Percentiles rank a stretch among this genome's conserved stretches.
phyloP scores from a whole-genome alignment of 2,888 invertebrate species.

The Drosophila atripex region DNA sequence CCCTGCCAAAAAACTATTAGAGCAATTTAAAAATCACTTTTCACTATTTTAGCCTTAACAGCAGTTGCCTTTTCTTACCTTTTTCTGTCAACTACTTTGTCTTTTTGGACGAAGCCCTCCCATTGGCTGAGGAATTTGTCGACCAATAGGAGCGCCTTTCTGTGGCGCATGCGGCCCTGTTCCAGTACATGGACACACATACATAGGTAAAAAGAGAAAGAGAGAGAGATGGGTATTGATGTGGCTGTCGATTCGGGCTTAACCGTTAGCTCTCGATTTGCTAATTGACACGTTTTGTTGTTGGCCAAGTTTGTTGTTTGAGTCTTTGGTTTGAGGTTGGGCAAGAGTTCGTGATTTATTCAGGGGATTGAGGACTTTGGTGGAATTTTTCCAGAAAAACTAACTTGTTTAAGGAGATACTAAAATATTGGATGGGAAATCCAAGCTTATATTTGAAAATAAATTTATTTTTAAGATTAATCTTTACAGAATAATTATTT shows the following conservation, averaged over 20 bases:
- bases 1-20: conserved; percentile 59
- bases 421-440: neutral
- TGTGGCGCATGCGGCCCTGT: conserved; percentile 62
- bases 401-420: neutral
- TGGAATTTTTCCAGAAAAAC: neutral
- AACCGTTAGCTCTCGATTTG: conserved; percentile 39
- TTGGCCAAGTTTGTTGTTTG: conserved; percentile 66
- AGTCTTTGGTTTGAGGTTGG: conserved; percentile 73
- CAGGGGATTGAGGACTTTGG: neutral
- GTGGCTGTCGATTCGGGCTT: conserved; percentile 36
- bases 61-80: conserved; percentile 6
- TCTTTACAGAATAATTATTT: neutral
- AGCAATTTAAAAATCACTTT: conserved; percentile 76
- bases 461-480: neutral
- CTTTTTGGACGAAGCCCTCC: conserved; percentile 5
- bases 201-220: conserved; percentile 23
- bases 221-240: conserved; percentile 27
- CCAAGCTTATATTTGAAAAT: neutral
- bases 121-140: conserved; percentile 46
- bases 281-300: conserved; percentile 54
- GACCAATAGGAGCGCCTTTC: conserved; percentile 42
- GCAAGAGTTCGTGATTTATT: conserved; percentile 9
- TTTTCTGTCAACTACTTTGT: neutral
- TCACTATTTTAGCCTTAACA: conserved; percentile 56
- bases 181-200: conserved; percentile 18